Evolutionary conservation across 2,113 vertebrate genomes (phyloP), one percentile per base, ranked within the genome.

Genomic region (Myrmecophaga tridactyla): DNA sequence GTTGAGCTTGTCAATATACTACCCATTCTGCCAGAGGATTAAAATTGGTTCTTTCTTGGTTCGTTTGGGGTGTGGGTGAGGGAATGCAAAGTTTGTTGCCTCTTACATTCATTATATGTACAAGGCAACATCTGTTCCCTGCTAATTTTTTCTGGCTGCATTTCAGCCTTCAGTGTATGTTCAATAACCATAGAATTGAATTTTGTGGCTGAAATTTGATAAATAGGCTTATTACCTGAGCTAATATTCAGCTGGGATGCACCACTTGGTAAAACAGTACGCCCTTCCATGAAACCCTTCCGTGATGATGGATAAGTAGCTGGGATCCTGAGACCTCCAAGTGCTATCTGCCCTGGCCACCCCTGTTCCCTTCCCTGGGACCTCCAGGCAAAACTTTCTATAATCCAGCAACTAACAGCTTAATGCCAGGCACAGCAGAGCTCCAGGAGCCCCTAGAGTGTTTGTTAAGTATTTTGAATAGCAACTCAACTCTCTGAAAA

Each of bases 61-160:
- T 97, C 78, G 86, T 78, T 94, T 96, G 77, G 90, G 75, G 39
- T 53, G 60, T 70, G 36, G 62, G 76, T 86, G 25, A 95, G 94
- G 92, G 43, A 91, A 95, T 76, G 1, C 15, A 46, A 88, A 95
- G 97, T 94, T 84, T 70, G 92, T 97, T 94, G 90, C 90, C 96
- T 73, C 80, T 1, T n/a, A 81, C 93, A 82, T 97, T 97, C 63
- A 86, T 96, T 97, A 94, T 89, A 96, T 43, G 84, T 89, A 96
- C 63, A 89, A 97, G 97, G 96, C 96, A 97, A 90, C 94, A 95
- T 97, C 95, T 63, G 81, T 95, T 97, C 85, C 41, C 89, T 94
- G 75, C 53, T 97, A 92, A 94, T 96, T 93, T 97, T 53, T 15
- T 53, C 14, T 41, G 87, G 84, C 89, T 97, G 92, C 41, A 76